A percentile compares a stretch with the other conserved stretches of the same genome.
These are phyloP conservation scores for Emys orbicularis DNA, from an alignment of 2,797 vertebrate genomes.

Conservation along the genomic window DNA sequence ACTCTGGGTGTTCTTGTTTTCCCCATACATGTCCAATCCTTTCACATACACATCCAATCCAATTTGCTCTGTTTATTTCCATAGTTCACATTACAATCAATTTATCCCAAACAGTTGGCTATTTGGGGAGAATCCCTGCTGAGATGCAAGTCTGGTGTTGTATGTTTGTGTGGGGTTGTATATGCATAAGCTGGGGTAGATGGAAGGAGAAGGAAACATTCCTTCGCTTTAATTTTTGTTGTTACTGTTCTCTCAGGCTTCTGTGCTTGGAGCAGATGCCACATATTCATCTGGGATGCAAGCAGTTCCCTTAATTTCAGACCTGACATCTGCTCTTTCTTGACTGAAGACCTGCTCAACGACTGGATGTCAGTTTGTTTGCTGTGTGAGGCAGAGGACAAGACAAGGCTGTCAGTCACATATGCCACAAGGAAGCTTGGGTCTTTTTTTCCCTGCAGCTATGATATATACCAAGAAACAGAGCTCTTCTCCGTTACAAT, in stretches of 20 bases:
- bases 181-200: accelerated
- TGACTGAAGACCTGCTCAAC: background rate
- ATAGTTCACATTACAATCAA: background rate
- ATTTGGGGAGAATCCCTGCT: background rate
- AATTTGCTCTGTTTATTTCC: background rate
- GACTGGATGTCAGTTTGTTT: slow-evolving; percentile 19
- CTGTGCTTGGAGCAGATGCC: background rate
- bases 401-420: background rate
- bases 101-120: background rate
- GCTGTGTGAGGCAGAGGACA: background rate
- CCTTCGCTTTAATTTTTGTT: background rate
- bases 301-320: slow-evolving; percentile 34
- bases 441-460: background rate
- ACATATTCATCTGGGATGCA: slow-evolving; percentile 14
- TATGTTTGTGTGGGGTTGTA: background rate
- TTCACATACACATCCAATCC: too few relatives aligned
- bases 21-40: too few relatives aligned
- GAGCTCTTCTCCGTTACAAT: background rate
- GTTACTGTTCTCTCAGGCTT: background rate
- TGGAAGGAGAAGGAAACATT: background rate
- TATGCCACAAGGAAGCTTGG: background rate
- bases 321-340: slow-evolving; percentile 26
- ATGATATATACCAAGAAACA: background rate
- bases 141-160: background rate
- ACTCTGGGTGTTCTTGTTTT: background rate